These are phyloP conservation scores for Melangyna quadrimaculata DNA, from an alignment of 2,888 invertebrate species.

Conservation along the genomic window DNA sequence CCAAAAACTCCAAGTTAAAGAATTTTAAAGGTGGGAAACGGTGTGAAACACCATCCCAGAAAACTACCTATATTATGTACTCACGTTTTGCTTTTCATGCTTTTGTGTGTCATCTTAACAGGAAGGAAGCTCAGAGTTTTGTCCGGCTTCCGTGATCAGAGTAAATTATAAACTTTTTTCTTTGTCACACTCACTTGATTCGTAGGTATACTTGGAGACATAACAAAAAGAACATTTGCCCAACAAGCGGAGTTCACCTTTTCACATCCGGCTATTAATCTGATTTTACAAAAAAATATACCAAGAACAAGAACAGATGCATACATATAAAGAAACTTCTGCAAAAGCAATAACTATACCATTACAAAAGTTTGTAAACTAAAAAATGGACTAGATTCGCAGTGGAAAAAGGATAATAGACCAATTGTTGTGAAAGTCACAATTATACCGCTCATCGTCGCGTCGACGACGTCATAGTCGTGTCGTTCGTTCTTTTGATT, in stretches of 20 bases:
- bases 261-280: slow-evolving; percentile 55
- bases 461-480: not conserved
- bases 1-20: not conserved
- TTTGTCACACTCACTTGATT: slow-evolving; percentile 30
- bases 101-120: slow-evolving; percentile 8
- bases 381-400: slow-evolving; percentile 34
- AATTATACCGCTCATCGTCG: slow-evolving; percentile 43
- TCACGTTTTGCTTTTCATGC: not conserved
- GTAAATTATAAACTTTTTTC: slow-evolving; percentile 57
- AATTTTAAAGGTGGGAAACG: slow-evolving; percentile 25
- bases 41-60: slow-evolving; percentile 40
- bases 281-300: slow-evolving; percentile 13
- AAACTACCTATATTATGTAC: not conserved
- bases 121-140: slow-evolving; percentile 33
- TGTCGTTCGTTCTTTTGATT: not conserved
- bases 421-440: slow-evolving; percentile 59
- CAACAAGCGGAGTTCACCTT: slow-evolving; percentile 41
- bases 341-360: slow-evolving; percentile 43
- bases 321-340: no score
- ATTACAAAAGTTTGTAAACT: slow-evolving; percentile 25
- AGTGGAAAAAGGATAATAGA: slow-evolving; percentile 46
- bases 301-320: slow-evolving; percentile 2
- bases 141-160: slow-evolving; percentile 54
- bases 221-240: slow-evolving; percentile 25
- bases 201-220: not conserved